Percentiles rank a stretch among this genome's conserved stretches.
These are phyloP conservation scores for Pangasianodon hypophthalmus DNA, from an alignment of 2,113 vertebrate genomes.

Conservation along the genomic window DNA sequence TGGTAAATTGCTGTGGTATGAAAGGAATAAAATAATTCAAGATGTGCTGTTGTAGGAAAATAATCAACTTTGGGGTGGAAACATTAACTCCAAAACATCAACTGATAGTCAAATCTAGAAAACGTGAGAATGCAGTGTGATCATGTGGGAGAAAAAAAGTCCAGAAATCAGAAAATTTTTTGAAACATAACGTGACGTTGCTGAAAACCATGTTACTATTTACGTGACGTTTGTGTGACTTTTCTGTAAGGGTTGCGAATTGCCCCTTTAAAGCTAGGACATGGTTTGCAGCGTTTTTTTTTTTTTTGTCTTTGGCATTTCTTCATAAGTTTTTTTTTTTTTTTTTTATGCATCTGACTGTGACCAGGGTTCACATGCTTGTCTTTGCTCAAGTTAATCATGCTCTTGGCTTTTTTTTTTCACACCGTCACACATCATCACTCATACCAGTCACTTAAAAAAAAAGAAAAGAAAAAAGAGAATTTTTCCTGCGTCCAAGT, in stretches of 20 bases:
- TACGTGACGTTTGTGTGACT: background rate
- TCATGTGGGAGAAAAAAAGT: background rate
- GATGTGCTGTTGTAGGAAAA: too few species aligned
- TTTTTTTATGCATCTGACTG: background rate
- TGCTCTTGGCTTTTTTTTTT: background rate
- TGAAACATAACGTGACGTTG: background rate
- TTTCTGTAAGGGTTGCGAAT: background rate
- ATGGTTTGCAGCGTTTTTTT: background rate
- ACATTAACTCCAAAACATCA: too few species aligned
- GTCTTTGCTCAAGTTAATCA: background rate
- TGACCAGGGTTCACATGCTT: background rate
- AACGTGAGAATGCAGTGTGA: background rate
- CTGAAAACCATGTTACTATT: background rate
- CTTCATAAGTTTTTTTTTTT: background rate
- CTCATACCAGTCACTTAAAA: background rate
- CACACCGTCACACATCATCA: slow-evolving; percentile 17
- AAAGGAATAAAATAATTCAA: too few species aligned
- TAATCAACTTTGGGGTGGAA: too few species aligned
- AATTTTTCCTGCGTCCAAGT: background rate
- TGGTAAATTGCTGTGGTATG: too few species aligned
- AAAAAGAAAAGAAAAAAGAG: background rate
- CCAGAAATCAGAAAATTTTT: background rate
- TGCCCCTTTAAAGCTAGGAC: too few species aligned
- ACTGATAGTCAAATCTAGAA: background rate
- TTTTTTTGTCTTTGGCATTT: background rate